These are phyloP conservation scores for Butorides virescens DNA, from an alignment of 2,113 vertebrate species.

Conservation along the genomic window DNA sequence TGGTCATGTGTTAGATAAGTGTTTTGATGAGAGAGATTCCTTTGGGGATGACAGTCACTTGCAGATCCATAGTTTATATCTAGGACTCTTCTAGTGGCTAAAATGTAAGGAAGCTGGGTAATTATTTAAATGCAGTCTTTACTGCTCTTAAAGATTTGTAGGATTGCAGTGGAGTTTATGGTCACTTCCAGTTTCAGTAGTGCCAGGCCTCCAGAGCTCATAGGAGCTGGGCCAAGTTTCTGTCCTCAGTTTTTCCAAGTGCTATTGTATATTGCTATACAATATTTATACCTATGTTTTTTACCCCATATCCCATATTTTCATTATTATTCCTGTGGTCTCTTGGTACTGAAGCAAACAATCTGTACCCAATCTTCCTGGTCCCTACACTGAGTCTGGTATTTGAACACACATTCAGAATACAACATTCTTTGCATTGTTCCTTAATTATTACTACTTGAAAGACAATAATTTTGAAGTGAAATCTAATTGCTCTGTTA, in stretches of 20 bases:
- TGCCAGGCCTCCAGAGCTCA: not conserved
- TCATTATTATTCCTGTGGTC: not conserved
- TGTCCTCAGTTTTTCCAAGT: not conserved
- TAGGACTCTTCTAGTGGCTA: not conserved
- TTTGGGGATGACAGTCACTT: not conserved
- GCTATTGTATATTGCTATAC: too few species aligned
- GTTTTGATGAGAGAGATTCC: not conserved
- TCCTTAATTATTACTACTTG: constrained; percentile 40
- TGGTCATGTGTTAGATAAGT: not conserved
- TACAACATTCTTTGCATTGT: not conserved
- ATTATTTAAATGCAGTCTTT: not conserved
- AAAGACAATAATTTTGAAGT: constrained; percentile 39
- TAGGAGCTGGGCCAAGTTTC: not conserved
- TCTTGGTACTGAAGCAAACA: not conserved
- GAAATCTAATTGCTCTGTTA: constrained; percentile 10
- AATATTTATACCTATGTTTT: not conserved
- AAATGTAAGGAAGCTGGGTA: not conserved
- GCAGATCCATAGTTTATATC: not conserved
- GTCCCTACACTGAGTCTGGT: not conserved
- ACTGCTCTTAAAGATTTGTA: not conserved
- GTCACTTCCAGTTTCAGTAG: not conserved
- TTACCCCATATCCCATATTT: not conserved
- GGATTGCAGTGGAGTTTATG: not conserved
- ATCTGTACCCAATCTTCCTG: not conserved
- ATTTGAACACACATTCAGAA: not conserved